A percentile compares a stretch with the other conserved stretches of the same genome.
phyloP scores from a whole-genome alignment of 2,888 invertebrate species.

The Mechanitis mazaeus region DNA sequence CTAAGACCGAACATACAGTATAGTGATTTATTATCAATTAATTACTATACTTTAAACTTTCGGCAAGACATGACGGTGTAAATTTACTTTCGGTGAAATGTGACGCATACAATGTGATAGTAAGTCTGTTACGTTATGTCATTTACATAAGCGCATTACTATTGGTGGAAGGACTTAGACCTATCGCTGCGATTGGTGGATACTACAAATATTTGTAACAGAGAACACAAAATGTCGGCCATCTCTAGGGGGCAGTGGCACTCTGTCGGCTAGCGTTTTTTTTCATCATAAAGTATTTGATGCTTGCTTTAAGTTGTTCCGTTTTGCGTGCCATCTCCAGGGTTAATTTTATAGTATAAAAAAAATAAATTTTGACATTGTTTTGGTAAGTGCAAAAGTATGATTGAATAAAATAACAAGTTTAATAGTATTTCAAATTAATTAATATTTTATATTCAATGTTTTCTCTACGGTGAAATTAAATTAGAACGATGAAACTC shows the following conservation, averaged over 20 bases:
- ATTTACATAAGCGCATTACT: not conserved
- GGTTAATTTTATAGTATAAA: constrained; percentile 43
- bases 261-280: constrained; percentile 63
- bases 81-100: constrained; percentile 46
- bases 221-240: constrained; percentile 58
- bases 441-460: constrained; percentile 27
- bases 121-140: constrained; percentile 51
- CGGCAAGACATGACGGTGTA: constrained; percentile 44
- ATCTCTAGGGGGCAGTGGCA: constrained; percentile 45
- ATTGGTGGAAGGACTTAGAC: constrained; percentile 31
- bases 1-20: no score
- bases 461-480: constrained; percentile 14
- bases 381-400: constrained; percentile 61
- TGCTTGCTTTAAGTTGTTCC: constrained; percentile 60
- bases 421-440: constrained; percentile 25
- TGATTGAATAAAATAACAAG: constrained; percentile 17
- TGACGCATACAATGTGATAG: constrained; percentile 39
- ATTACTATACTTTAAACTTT: constrained; percentile 8
- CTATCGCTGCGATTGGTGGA: constrained; percentile 33
- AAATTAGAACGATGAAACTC: constrained; percentile 31
- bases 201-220: constrained; percentile 14
- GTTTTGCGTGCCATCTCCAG: constrained; percentile 58
- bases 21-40: not conserved
- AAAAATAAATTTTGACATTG: constrained; percentile 53
- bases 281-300: constrained; percentile 62